Conservation (phyloP, 2,888 invertebrate species). For the Caenorhabditis afra region DNA sequence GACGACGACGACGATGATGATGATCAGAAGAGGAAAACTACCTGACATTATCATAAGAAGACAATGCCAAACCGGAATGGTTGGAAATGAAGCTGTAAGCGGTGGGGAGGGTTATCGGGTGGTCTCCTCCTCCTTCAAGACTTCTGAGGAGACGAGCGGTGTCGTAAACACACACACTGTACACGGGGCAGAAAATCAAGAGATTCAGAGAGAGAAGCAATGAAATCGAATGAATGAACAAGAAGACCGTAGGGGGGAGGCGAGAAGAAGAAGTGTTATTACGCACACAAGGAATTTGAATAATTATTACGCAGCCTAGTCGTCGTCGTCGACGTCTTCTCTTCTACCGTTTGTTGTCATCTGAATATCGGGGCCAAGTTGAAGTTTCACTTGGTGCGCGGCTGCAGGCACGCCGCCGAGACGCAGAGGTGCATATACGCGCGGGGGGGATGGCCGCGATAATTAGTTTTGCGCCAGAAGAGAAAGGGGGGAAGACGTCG, state of each 20-base stretch:
- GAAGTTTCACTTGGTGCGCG: slow-evolving; percentile 15
- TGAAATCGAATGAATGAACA: slow-evolving; percentile 6
- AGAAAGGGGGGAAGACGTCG: background rate
- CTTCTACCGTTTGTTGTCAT: slow-evolving; percentile 50
- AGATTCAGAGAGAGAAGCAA: background rate
- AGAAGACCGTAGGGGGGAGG: background rate
- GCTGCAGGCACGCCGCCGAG: background rate
- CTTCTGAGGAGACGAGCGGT: slow-evolving; percentile 30
- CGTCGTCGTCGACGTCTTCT: background rate
- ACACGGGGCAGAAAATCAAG: too few species aligned
- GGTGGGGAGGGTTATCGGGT: slow-evolving; percentile 2
- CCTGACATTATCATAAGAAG: slow-evolving; percentile 5
- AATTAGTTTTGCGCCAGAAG: slow-evolving; percentile 52
- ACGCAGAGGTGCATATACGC: slow-evolving; percentile 3
- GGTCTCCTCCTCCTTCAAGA: slow-evolving; percentile 1
- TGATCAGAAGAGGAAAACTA: background rate
- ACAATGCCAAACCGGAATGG: slow-evolving; percentile 31
- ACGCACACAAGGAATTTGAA: slow-evolving; percentile 55
- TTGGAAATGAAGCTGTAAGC: slow-evolving; percentile 8
- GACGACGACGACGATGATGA: too few species aligned
- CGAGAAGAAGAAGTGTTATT: slow-evolving; percentile 34
- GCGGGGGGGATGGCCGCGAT: slow-evolving; percentile 19
- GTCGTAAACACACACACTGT: slow-evolving; percentile 48
- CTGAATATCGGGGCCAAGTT: slow-evolving; percentile 53
- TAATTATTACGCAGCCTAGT: slow-evolving; percentile 47